Percentiles rank a stretch among this genome's conserved stretches.
Conservation (phyloP, 53 echinoderm and acorn worm genomes). For the Crossaster papposus region DNA sequence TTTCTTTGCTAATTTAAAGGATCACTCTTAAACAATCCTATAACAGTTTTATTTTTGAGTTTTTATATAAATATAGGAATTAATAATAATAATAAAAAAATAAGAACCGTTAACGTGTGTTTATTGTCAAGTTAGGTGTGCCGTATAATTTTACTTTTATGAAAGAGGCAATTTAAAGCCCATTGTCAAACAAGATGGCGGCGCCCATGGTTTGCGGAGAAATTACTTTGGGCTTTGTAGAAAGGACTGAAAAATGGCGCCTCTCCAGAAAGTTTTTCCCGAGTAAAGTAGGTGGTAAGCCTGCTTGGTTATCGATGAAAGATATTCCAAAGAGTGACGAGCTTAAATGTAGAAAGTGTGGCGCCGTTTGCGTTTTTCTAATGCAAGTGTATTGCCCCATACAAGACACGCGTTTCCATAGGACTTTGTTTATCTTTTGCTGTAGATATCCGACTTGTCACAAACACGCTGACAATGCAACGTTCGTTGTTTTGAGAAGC, state of each 20-base stretch:
- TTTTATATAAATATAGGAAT: not conserved
- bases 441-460: conserved; percentile 80
- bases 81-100: not conserved
- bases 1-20: not conserved
- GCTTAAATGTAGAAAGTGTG: conserved; percentile 70
- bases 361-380: conserved; percentile 72
- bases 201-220: conserved; percentile 55
- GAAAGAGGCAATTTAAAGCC: not conserved
- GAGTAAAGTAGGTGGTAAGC: conserved; percentile 92
- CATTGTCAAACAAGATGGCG: conserved; percentile 66
- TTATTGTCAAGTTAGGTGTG: not conserved
- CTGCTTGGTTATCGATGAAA: conserved; percentile 81
- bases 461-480: conserved; percentile 26
- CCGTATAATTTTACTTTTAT: not conserved
- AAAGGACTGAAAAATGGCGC: conserved; percentile 75
- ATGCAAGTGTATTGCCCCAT: conserved; percentile 85
- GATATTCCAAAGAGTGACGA: conserved; percentile 68
- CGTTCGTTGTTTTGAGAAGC: conserved; percentile 75
- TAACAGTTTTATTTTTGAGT: not conserved
- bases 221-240: conserved; percentile 83
- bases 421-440: conserved; percentile 80
- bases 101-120: not conserved
- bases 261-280: conserved; percentile 79
- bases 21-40: not conserved
- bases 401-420: conserved; percentile 71